Percentiles rank a stretch among this genome's conserved stretches.
These are phyloP conservation scores for Stylophora pistillata DNA, from an alignment of 64 coral and sea anemone genomes.

Conservation along the genomic window DNA sequence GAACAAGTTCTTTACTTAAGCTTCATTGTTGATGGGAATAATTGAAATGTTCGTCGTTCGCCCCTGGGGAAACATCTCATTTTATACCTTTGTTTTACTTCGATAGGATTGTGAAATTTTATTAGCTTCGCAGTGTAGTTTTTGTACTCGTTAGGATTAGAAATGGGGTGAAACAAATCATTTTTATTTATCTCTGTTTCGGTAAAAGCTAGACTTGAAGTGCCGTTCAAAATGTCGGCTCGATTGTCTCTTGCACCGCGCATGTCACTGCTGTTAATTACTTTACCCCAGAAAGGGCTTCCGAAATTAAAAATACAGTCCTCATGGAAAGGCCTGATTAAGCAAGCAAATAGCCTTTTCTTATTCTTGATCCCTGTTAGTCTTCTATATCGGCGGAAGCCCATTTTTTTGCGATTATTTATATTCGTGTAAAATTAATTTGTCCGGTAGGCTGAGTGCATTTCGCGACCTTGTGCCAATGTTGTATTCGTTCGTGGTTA, in stretches of 20 bases:
- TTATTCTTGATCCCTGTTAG: constrained; percentile 31
- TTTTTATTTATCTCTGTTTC: neutral
- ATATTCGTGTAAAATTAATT: constrained; percentile 42
- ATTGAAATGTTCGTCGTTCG: constrained; percentile 22
- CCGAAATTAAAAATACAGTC: constrained; percentile 31
- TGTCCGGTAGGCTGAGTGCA: neutral
- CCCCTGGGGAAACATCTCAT: constrained; percentile 17
- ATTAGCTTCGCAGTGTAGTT: neutral
- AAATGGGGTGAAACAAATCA: neutral
- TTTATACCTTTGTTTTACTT: neutral
- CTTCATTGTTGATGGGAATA: constrained; percentile 14
- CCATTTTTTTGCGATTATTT: constrained; percentile 39
- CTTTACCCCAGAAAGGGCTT: constrained; percentile 1
- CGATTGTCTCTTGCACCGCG: neutral
- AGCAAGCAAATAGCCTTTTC: constrained; percentile 41
- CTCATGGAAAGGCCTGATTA: constrained; percentile 21
- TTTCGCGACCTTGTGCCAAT: constrained; percentile 12
- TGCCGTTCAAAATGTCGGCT: constrained; percentile 25
- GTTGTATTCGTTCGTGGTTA: neutral
- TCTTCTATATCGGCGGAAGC: constrained; percentile 37
- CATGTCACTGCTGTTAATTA: constrained; percentile 32
- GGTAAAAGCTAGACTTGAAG: neutral
- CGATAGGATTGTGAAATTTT: neutral
- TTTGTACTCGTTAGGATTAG: neutral
- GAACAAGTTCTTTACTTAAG: constrained; percentile 22